Conservation (phyloP, 1,140 invertebrate species). For the Nylanderia fulva region DNA sequence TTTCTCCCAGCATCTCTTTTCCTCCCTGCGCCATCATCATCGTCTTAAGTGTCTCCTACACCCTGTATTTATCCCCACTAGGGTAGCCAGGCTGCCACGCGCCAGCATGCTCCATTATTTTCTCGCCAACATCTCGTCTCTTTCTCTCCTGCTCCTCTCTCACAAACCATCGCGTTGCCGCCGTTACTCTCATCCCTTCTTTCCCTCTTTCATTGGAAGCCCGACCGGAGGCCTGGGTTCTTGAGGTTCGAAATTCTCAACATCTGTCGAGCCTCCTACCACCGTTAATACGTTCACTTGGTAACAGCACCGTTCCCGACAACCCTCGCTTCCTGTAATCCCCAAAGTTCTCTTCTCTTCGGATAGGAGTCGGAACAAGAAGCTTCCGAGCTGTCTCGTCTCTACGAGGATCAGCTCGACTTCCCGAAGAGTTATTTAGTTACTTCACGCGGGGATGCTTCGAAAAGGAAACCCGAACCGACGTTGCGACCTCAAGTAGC, state of each 20-base stretch:
- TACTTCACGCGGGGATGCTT: neutral
- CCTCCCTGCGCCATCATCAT: constrained; percentile 62
- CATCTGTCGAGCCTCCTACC: constrained; percentile 78
- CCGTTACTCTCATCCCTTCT: constrained; percentile 12
- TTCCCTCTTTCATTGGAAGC: neutral
- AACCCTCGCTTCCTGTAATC: constrained; percentile 69
- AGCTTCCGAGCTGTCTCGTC: constrained; percentile 47
- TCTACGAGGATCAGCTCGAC: constrained; percentile 10
- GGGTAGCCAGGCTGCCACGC: constrained; percentile 72
- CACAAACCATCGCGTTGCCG: neutral
- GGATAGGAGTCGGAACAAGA: constrained; percentile 26
- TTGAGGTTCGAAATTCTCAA: constrained; percentile 77
- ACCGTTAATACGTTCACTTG: constrained; percentile 77
- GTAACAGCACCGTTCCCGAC: constrained; percentile 78
- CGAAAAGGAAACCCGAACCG: neutral
- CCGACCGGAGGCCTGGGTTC: constrained; percentile 50
- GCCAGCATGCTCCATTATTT: constrained; percentile 79
- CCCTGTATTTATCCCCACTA: constrained; percentile 79
- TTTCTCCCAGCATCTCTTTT: constrained; percentile 48
- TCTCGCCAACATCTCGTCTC: constrained; percentile 68
- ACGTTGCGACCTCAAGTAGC: neutral
- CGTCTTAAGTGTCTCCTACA: constrained; percentile 73
- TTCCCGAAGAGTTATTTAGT: constrained; percentile 29
- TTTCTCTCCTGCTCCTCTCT: constrained; percentile 18
- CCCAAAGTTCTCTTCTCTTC: constrained; percentile 37